These are phyloP conservation scores for Drosophila erecta DNA, from an alignment of 1,140 invertebrate genomes.

Conservation along the genomic window DNA sequence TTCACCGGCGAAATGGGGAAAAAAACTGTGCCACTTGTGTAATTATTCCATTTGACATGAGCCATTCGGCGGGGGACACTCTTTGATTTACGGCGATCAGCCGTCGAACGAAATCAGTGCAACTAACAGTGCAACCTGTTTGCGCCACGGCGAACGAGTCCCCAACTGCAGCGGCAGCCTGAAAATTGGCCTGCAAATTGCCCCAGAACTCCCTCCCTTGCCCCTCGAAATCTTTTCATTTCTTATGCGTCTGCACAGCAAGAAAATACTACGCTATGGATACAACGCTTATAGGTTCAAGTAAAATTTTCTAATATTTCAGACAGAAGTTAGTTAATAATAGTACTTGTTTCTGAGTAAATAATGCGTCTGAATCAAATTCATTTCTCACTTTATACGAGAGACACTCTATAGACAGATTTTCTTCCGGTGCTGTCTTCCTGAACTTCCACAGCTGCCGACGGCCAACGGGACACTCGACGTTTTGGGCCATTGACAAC, in stretches of 20 bases:
- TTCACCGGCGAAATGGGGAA: slow-evolving; percentile 29
- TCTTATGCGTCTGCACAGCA: background rate
- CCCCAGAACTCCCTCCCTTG: slow-evolving; percentile 10
- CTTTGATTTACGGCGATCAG: slow-evolving; percentile 64
- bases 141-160: slow-evolving; percentile 57
- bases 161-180: slow-evolving; percentile 42
- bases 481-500: slow-evolving; percentile 82
- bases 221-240: background rate
- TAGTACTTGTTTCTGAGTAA: too few relatives aligned
- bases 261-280: background rate
- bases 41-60: slow-evolving; percentile 62
- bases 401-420: background rate
- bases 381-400: too few relatives aligned
- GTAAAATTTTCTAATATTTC: too few relatives aligned
- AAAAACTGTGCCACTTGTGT: slow-evolving; percentile 59
- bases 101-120: slow-evolving; percentile 69
- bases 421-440: slow-evolving; percentile 16
- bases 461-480: slow-evolving; percentile 74
- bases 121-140: slow-evolving; percentile 81
- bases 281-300: too few relatives aligned
- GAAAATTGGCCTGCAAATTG: slow-evolving; percentile 69
- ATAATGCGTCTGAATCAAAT: too few relatives aligned
- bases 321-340: too few relatives aligned
- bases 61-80: slow-evolving; percentile 10
- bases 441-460: slow-evolving; percentile 44